Base-by-base conservation (phyloP, 2,888 invertebrate species). In the Cheilosia soror region DNA sequence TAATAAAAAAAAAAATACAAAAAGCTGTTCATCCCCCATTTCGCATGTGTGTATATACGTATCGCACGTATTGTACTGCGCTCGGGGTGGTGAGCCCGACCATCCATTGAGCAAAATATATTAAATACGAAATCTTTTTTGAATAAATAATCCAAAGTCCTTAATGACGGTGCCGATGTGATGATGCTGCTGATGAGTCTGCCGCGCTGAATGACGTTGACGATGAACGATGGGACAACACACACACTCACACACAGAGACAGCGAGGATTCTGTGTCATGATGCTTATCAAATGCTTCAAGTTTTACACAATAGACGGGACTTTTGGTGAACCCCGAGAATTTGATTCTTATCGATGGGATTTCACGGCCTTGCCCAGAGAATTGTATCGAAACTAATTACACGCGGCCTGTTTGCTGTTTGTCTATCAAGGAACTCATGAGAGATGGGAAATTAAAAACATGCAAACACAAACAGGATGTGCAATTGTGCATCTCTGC, bases 101-200 rank as follows among this genome's bases (percentile, higher is more conserved):
- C 33, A 33, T 9, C 9, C 33, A 33, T 9, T 33, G 20, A 2
- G 27, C 9, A 27, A 25, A 57, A 47, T 53, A 72, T 82, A 78
- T 82, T 79, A 73, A 83, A 79, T 79, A 78, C 68, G 57, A 84
- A 68, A 79, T 84, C 69, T 69, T 44, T 40, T 77, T 75, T 84
- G 84, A 84, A 84, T 84, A 84, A 79, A 79, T 84, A 84, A 84
- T 84, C 71, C 84, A 29, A 79, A 75, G 75, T 71, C 69, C 75
- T 76, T 84, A 80, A 79, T 84, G 84, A 84, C 66, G 65, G 65
- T 66, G 53, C 75, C 79, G 53, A 69, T 75, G 69, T 69, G 72
- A 33, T 53, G 69, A 69, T 75, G 71, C 25, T 58, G 65, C 25
- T 58, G 65, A 42, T 65, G 27, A 63, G 27, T 15, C 49, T 40